These are phyloP conservation scores for Drosophila hydei DNA, from an alignment of 1,140 invertebrate genomes.

Conservation along the genomic window DNA sequence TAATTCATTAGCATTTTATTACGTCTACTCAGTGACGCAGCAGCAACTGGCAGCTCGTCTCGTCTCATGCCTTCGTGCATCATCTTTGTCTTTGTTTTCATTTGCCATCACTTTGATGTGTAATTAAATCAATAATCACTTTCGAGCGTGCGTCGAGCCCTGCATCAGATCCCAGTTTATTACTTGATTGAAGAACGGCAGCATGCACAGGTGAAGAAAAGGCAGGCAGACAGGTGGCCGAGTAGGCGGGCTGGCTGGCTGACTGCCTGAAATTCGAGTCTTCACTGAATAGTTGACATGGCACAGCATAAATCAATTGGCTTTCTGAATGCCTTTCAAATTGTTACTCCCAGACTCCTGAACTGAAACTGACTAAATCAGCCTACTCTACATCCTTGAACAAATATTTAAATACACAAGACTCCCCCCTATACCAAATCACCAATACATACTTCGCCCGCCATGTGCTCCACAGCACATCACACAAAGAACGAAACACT, in stretches of 20 bases:
- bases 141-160: constrained; percentile 32
- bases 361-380: too few species aligned
- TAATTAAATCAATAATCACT: constrained; percentile 82
- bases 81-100: constrained; percentile 40
- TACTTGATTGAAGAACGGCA: constrained; percentile 19
- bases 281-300: constrained; percentile 3
- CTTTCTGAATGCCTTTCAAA: neutral
- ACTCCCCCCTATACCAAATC: too few species aligned
- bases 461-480: too few species aligned
- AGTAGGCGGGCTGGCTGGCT: neutral
- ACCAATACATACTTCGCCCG: too few species aligned
- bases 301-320: constrained; percentile 8
- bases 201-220: neutral
- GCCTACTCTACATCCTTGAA: too few species aligned
- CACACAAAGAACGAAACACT: too few species aligned
- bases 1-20: constrained; percentile 82
- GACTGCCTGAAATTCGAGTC: neutral
- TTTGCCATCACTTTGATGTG: constrained; percentile 68
- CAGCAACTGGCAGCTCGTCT: neutral
- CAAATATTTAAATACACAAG: too few species aligned
- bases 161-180: constrained; percentile 27
- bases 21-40: constrained; percentile 43
- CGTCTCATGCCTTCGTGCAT: neutral
- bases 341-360: too few species aligned
- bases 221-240: neutral